Evolutionary conservation across 2,888 invertebrate species (phyloP).

Genomic region (Drosophila vallismaia): DNA sequence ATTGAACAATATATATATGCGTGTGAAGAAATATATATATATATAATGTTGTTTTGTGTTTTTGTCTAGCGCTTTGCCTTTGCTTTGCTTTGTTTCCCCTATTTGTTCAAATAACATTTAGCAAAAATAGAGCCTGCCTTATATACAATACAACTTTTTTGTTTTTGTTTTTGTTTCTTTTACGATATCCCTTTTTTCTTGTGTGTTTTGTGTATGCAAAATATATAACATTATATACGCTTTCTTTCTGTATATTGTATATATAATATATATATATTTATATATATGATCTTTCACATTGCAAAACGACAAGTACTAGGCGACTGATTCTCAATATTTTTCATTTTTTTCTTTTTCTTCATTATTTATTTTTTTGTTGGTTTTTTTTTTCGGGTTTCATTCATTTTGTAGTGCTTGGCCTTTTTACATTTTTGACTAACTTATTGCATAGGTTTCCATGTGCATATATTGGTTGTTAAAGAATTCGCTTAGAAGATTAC

Average conservation of each 20-base stretch:
- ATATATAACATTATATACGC: conserved; percentile 52
- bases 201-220: conserved; percentile 63
- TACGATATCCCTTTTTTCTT: conserved; percentile 24
- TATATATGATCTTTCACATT: conserved; percentile 43
- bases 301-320: conserved; percentile 60
- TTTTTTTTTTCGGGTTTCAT: conserved; percentile 20
- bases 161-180: conserved; percentile 47
- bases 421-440: conserved; percentile 67
- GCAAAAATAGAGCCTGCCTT: conserved; percentile 79
- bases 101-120: conserved; percentile 80
- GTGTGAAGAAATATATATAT: conserved; percentile 51
- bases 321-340: conserved; percentile 45
- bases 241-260: conserved; percentile 33
- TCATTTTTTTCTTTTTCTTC: conserved; percentile 34
- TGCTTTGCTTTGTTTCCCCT: conserved; percentile 70
- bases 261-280: conserved; percentile 53
- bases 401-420: conserved; percentile 51
- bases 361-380: conserved; percentile 17
- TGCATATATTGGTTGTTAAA: conserved; percentile 64
- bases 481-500: conserved; percentile 53
- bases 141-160: conserved; percentile 75
- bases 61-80: conserved; percentile 69
- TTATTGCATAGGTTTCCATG: conserved; percentile 71
- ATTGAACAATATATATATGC: conserved; percentile 70
- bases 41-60: conserved; percentile 44